A percentile compares a stretch with the other conserved stretches of the same genome.
Conservation (phyloP, 1,140 invertebrate species). For the Drosophila sp. region DNA sequence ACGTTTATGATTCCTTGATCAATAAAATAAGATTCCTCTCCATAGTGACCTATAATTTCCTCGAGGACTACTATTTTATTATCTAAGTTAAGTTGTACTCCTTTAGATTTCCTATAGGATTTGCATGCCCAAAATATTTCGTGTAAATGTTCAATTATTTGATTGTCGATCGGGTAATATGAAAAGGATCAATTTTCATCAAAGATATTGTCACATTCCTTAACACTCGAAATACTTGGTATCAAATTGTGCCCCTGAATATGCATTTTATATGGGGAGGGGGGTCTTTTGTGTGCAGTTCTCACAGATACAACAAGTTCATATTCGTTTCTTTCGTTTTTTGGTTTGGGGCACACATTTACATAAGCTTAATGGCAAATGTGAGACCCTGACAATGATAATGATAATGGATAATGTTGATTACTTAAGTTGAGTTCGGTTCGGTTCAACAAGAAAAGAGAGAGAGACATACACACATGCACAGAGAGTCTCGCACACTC, state of each 20-base stretch:
- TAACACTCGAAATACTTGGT: conserved; percentile 45
- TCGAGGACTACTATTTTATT: no score
- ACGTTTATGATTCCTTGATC: no score
- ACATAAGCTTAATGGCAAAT: conserved; percentile 67
- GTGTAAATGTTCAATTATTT: not conserved
- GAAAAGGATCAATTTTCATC: conserved; percentile 18
- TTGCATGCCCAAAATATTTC: not conserved
- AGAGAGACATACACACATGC: not conserved
- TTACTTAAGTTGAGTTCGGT: conserved; percentile 13
- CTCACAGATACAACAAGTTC: conserved; percentile 57
- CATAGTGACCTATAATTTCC: no score
- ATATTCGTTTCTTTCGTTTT: conserved; percentile 15
- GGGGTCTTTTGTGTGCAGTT: conserved; percentile 60
- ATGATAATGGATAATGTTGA: conserved; percentile 23
- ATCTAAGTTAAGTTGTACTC: no score
- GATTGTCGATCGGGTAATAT: not conserved
- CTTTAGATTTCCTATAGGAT: no score
- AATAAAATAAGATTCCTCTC: no score
- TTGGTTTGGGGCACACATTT: conserved; percentile 41
- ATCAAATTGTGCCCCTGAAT: conserved; percentile 49
- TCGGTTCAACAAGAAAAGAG: conserved; percentile 15
- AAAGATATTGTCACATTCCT: conserved; percentile 14
- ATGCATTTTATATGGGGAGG: conserved; percentile 37
- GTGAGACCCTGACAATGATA: conserved; percentile 29
- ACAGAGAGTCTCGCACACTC: conserved; percentile 36